These are phyloP conservation scores for Galbula dea DNA, from an alignment of 2,113 vertebrate species.

Conservation along the genomic window DNA sequence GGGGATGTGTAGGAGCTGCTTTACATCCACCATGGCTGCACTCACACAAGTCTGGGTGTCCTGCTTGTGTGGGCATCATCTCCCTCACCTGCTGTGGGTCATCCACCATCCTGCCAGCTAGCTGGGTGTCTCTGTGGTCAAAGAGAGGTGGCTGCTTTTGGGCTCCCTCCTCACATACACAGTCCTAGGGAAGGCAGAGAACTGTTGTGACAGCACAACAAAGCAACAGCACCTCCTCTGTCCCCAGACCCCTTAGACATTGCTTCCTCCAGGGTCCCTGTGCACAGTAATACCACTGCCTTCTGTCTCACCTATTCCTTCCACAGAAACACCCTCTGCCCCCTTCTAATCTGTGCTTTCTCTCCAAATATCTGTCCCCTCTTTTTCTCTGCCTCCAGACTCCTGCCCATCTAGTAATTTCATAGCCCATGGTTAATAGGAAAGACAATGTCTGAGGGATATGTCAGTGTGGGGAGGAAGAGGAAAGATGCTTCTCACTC, in stretches of 20 bases:
- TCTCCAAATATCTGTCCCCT: not conserved
- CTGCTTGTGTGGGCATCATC: not conserved
- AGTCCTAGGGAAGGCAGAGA: not conserved
- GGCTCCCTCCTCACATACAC: not conserved
- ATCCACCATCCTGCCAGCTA: not conserved
- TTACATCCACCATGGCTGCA: not conserved
- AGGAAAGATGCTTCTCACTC: not conserved
- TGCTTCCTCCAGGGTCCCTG: not conserved
- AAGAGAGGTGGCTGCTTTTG: not conserved
- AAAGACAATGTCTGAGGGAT: not conserved
- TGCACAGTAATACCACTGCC: not conserved
- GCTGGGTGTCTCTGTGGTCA: not conserved
- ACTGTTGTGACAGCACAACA: not conserved
- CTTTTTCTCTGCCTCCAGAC: not conserved
- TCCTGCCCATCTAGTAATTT: not conserved
- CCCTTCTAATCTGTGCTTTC: not conserved
- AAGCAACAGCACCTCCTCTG: not conserved
- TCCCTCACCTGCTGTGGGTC: not conserved
- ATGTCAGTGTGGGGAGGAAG: accelerated
- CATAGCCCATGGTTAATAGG: not conserved
- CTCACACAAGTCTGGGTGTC: not conserved
- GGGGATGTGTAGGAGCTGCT: not conserved
- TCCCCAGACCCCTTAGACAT: not conserved
- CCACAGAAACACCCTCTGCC: not conserved
- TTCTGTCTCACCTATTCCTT: not conserved